Evolutionary conservation across 2,888 invertebrate genomes (phyloP).

Genomic region (Acrobasis consociella): DNA sequence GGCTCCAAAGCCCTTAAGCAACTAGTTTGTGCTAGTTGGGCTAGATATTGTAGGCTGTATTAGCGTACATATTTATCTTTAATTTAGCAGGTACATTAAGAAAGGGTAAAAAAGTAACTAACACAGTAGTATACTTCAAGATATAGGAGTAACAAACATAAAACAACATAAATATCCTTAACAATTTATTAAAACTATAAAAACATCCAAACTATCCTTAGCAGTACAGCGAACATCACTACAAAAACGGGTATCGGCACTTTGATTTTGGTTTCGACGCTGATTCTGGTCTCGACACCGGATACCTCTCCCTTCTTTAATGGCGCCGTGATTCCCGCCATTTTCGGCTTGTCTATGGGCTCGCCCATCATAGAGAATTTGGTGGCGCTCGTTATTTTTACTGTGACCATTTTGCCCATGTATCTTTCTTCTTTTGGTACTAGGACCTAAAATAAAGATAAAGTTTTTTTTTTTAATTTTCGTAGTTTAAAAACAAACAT

Average conservation of each 20-base stretch:
- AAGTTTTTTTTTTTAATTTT: background rate
- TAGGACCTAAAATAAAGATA: conserved; percentile 74
- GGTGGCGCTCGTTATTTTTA: conserved; percentile 86
- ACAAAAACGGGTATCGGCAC: conserved; percentile 57
- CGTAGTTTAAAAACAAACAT: no score
- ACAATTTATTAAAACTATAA: conserved; percentile 50
- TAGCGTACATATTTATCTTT: no score
- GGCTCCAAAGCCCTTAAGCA: no score
- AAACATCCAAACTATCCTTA: conserved; percentile 70
- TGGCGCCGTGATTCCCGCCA: conserved; percentile 79
- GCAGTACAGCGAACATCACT: conserved; percentile 64
- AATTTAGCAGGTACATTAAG: no score
- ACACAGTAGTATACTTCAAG: background rate
- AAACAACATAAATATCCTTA: conserved; percentile 31
- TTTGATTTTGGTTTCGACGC: conserved; percentile 52
- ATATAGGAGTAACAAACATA: conserved; percentile 33
- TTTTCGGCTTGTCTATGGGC: conserved; percentile 82
- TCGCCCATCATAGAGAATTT: conserved; percentile 92
- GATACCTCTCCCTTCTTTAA: conserved; percentile 82
- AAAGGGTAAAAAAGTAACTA: no score
- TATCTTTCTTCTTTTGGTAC: conserved; percentile 89
- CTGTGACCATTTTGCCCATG: conserved; percentile 92
- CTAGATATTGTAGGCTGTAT: no score
- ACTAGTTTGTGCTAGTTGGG: no score
- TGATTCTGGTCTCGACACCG: conserved; percentile 54